These are phyloP conservation scores for Adoxophyes honmai DNA, from an alignment of 1,140 invertebrate species.

Conservation along the genomic window DNA sequence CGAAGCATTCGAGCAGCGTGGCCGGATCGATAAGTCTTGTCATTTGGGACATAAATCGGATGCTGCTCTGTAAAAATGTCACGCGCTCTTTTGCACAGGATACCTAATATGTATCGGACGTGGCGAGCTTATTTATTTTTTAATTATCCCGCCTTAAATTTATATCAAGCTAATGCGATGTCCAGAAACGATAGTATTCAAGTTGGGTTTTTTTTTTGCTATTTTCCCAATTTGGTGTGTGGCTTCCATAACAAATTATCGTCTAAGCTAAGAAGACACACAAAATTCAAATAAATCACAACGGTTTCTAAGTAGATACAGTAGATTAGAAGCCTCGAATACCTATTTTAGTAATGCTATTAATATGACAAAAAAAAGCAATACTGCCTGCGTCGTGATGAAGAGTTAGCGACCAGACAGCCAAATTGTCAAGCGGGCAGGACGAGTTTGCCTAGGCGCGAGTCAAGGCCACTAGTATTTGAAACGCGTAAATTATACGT, in stretches of 20 bases:
- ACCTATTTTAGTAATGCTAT: no score
- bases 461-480: conserved; percentile 35
- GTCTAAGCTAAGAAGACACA: no score
- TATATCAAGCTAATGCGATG: no score
- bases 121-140: neutral
- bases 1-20: neutral
- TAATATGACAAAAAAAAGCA: neutral
- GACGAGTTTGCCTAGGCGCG: neutral
- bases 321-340: no score
- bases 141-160: no score
- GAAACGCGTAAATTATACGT: conserved; percentile 10
- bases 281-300: no score
- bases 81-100: neutral
- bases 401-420: neutral
- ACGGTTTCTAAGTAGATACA: no score
- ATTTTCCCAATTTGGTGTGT: no score
- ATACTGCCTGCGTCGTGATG: neutral
- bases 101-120: neutral
- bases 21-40: neutral
- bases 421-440: neutral
- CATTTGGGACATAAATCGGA: neutral
- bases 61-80: neutral
- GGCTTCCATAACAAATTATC: no score
- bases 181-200: no score
- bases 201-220: no score